Base-by-base conservation (phyloP, 2,113 vertebrate genomes). In the Elgaria multicarinata region DNA sequence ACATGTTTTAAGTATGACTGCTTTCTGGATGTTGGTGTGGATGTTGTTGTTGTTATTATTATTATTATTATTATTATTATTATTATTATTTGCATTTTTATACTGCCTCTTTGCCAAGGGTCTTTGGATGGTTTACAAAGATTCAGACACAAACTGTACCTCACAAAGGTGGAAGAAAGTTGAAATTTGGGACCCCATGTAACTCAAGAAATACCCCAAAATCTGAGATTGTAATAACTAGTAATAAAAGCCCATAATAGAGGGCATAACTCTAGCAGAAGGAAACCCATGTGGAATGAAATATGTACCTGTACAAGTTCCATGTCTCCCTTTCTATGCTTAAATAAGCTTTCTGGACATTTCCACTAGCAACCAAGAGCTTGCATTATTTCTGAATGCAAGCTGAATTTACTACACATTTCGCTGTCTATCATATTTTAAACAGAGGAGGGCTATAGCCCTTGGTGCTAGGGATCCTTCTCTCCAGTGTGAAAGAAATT, bases 351-450 rank as follows among this genome's bases (percentile, higher is more conserved):
- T 69, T 67, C 33, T 33, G 53, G 76, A 33, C 50, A 36, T 87
- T 80, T 80, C 12, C 44, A 18, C 31, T 20, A 88, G 77, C 46
- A 71, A 26, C 50, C 64, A 71, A 39, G 46, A 46, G 18, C n/a
- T 18, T 22, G 26, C 50, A 53, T 53, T 53, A 79, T 31, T n/a
- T 71, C 46, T 44, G 36, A 84, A 87, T 28, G 50, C 18, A 64
- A 87, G 66, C 46, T 58, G 66, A 81, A 81, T 81, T 55, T 71
- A 71, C n/a, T 66, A 78, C 39, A 46, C 78, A 53, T 75, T 36
- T 83, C 22, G 44, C 42, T 75, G 69, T 31, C 79, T 83, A n/a
- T 89, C 87, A 46, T 74, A 89, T 46, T 83, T 83, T 83, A 75
- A 46, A 64, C 13, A 75, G 31, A 72, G 82, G 62, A 74, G 20